These are phyloP conservation scores for Chrysolina oricalcia DNA, from an alignment of 2,888 invertebrate genomes.

Conservation along the genomic window DNA sequence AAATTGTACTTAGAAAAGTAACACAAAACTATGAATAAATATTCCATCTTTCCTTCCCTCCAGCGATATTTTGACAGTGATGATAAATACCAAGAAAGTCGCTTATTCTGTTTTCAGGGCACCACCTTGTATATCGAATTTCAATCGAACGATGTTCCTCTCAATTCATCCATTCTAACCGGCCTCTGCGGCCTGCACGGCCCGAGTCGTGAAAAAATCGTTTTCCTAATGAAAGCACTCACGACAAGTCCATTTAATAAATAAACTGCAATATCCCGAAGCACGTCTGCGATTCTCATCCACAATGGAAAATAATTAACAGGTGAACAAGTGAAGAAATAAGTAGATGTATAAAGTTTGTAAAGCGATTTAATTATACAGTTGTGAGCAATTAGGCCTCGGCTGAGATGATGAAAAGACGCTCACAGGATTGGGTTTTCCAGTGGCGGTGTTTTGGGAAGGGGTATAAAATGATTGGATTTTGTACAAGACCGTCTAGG, in stretches of 20 bases:
- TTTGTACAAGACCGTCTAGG: too few species aligned
- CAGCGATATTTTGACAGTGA: too few species aligned
- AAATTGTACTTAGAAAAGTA: too few species aligned
- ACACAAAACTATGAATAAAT: too few species aligned
- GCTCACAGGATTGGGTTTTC: constrained; percentile 29
- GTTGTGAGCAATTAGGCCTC: constrained; percentile 58
- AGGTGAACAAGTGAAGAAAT: constrained; percentile 54
- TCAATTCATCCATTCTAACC: too few species aligned
- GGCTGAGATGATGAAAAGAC: constrained; percentile 56
- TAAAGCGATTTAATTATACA: constrained; percentile 58
- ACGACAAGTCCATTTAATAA: constrained; percentile 48
- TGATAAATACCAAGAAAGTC: too few species aligned
- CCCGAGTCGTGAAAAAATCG: background rate
- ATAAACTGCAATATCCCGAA: constrained; percentile 43
- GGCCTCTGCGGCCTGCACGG: background rate
- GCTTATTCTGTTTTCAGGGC: too few species aligned
- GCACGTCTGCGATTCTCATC: constrained; percentile 49
- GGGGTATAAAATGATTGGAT: too few species aligned
- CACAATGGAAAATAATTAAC: constrained; percentile 59
- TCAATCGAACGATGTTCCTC: too few species aligned
- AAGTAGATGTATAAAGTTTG: constrained; percentile 51
- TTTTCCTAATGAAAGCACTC: constrained; percentile 23
- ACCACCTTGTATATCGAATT: too few species aligned
- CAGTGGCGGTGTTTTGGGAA: background rate
- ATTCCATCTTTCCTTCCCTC: too few species aligned